These are phyloP conservation scores for Amiota minor DNA, from an alignment of 2,888 invertebrate species.

Conservation along the genomic window DNA sequence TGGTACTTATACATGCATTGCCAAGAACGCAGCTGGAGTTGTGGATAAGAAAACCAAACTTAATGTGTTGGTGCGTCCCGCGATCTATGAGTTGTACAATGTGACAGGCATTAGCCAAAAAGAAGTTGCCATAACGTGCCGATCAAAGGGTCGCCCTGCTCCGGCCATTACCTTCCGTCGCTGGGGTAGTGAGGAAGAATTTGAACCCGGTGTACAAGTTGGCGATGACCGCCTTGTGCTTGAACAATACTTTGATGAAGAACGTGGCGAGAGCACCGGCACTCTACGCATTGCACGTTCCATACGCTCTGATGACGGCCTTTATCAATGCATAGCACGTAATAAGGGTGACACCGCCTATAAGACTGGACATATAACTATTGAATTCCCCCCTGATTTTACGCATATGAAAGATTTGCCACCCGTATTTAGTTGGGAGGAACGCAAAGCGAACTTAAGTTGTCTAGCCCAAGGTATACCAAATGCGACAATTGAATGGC, in stretches of 20 bases:
- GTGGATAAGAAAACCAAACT: slow-evolving; percentile 81
- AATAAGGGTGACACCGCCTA: slow-evolving; percentile 85
- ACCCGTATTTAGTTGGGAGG: slow-evolving; percentile 89
- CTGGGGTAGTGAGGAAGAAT: slow-evolving; percentile 79
- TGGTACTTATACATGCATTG: slow-evolving; percentile 86
- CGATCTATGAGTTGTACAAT: slow-evolving; percentile 85
- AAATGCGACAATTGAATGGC: slow-evolving; percentile 93
- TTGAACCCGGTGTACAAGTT: slow-evolving; percentile 78
- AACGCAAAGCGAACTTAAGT: slow-evolving; percentile 85
- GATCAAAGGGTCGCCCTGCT: slow-evolving; percentile 85
- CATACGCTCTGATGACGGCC: slow-evolving; percentile 85
- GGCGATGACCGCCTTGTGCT: slow-evolving; percentile 81
- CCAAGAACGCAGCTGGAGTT: slow-evolving; percentile 84
- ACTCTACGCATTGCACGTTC: slow-evolving; percentile 80
- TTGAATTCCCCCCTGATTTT: slow-evolving; percentile 88
- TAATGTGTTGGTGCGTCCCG: slow-evolving; percentile 84
- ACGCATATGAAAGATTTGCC: slow-evolving; percentile 80
- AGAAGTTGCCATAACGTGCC: slow-evolving; percentile 82
- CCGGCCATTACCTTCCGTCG: slow-evolving; percentile 88
- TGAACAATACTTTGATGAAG: slow-evolving; percentile 76
- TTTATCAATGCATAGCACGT: slow-evolving; percentile 89
- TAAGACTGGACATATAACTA: slow-evolving; percentile 86
- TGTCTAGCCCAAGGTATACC: slow-evolving; percentile 92
- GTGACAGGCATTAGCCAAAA: slow-evolving; percentile 79
- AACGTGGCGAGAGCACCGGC: slow-evolving; percentile 78